Base-by-base conservation (phyloP, 1,140 invertebrate genomes). In the Epicauta chinensis region DNA sequence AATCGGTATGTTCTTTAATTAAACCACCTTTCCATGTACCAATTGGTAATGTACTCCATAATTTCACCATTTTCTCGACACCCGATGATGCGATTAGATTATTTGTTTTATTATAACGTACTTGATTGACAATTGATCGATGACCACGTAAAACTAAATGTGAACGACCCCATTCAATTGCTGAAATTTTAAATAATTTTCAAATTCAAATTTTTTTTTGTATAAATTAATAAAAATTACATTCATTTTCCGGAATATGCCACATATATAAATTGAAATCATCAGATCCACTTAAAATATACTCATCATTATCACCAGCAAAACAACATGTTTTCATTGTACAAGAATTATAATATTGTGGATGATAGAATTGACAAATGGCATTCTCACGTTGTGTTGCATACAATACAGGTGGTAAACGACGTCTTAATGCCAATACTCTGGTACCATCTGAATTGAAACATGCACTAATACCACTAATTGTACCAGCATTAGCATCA, bases 281-380 rank as follows among this genome's bases (percentile, higher is more conserved):
- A 74, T 97, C 94, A 0, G 93, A 96, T 4, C 86, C 94, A 3
- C 91, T 94, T 11, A 96, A 70, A 38, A 97, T 81, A 69, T 85
- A 93, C 75, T 95, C 83, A 68, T 96, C 92, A 35, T 83, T 78
- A 4, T 84, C 81, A 0, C 93, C 93, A n/a, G 89, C 92, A 77
- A 97, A 97, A 42, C 83, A 88, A 64, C 92, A 95, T 52, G 90
- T 94, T 72, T 97, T 97, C 91, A 97, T 95, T 0, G 93, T 97
- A 68, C 93, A 97, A 1, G 91, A 93, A 69, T 97, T 97, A 60
- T 93, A 95, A 70, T 97, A 97, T 50, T 89, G 88, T 16, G 82
- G 79, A 68, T 94, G 88, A 69, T 93, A 90, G 71, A 97, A 95
- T 71, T 93, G 86, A 49, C 83, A 88, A 14, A 88, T 66, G 0